A percentile compares a stretch with the other conserved stretches of the same genome.
Conservation (phyloP, 2,888 invertebrate species). For the Dendrolimus pini region DNA sequence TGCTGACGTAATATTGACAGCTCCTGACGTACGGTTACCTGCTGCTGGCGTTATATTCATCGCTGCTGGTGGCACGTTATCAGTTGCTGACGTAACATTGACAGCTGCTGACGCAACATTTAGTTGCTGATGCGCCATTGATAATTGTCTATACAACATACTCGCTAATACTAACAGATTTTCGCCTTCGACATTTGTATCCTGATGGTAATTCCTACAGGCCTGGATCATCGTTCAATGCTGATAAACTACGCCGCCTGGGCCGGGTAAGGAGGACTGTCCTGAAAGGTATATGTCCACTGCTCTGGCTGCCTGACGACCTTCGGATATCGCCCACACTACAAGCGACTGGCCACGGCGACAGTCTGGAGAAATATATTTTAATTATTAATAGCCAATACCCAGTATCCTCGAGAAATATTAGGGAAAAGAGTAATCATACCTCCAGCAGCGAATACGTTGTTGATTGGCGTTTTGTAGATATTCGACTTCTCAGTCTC, state of each 20-base stretch:
- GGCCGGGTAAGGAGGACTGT: slow-evolving; percentile 90
- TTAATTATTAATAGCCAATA: neutral
- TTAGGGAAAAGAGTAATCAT: slow-evolving; percentile 16
- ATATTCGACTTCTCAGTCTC: slow-evolving; percentile 84
- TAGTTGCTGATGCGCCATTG: no score
- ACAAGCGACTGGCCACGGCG: slow-evolving; percentile 98
- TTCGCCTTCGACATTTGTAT: no score
- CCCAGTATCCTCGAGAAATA: neutral
- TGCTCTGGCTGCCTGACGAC: slow-evolving; percentile 97
- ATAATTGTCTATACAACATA: no score
- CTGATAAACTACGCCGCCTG: slow-evolving; percentile 88
- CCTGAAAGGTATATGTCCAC: slow-evolving; percentile 90
- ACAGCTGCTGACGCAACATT: no score
- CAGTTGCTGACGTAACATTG: no score
- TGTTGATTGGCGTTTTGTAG: slow-evolving; percentile 86
- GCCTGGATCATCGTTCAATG: slow-evolving; percentile 25
- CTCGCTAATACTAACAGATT: no score
- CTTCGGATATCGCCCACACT: slow-evolving; percentile 99
- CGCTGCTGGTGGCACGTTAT: no score
- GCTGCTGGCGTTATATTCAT: no score
- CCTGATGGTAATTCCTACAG: neutral
- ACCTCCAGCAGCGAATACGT: slow-evolving; percentile 98
- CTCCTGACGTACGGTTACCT: no score
- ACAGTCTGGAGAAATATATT: slow-evolving; percentile 82
- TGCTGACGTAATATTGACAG: no score